These are phyloP conservation scores for Lophius piscatorius DNA, from an alignment of 2,113 vertebrate species.

Conservation along the genomic window DNA sequence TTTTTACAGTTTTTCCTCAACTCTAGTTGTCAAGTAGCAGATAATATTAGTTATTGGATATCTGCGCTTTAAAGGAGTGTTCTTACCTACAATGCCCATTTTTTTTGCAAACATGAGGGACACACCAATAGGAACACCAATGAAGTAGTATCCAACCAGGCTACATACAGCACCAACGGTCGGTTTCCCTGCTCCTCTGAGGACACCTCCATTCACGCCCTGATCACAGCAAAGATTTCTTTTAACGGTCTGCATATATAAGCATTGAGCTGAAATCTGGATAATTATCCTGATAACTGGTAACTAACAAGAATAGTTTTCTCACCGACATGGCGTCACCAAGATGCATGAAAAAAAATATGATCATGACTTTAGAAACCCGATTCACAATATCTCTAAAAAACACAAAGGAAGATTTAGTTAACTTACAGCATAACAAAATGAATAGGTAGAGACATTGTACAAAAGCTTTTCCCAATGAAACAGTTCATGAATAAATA, in stretches of 20 bases:
- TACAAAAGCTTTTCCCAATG: too few species aligned
- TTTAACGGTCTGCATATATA: not conserved
- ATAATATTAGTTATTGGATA: not conserved
- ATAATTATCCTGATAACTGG: not conserved
- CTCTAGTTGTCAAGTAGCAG: not conserved
- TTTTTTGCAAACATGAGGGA: constrained; percentile 85
- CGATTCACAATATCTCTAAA: constrained; percentile 72
- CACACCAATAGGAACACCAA: constrained; percentile 83
- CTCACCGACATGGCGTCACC: constrained; percentile 74
- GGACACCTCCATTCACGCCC: constrained; percentile 80
- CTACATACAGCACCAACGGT: constrained; percentile 86
- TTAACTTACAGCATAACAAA: not conserved
- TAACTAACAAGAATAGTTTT: not conserved
- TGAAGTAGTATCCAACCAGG: constrained; percentile 79
- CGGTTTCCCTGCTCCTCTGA: constrained; percentile 87
- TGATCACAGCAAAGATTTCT: constrained; percentile 38
- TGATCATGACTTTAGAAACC: constrained; percentile 68
- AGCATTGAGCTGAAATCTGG: not conserved
- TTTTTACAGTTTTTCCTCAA: not conserved
- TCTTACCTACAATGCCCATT: constrained; percentile 84
- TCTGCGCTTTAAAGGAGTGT: not conserved
- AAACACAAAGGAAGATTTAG: not conserved
- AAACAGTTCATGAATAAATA: too few species aligned
- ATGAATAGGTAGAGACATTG: too few species aligned
- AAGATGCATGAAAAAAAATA: constrained; percentile 71